These are phyloP conservation scores for Corapipo altera DNA, from an alignment of 2,113 vertebrate species.

Conservation along the genomic window DNA sequence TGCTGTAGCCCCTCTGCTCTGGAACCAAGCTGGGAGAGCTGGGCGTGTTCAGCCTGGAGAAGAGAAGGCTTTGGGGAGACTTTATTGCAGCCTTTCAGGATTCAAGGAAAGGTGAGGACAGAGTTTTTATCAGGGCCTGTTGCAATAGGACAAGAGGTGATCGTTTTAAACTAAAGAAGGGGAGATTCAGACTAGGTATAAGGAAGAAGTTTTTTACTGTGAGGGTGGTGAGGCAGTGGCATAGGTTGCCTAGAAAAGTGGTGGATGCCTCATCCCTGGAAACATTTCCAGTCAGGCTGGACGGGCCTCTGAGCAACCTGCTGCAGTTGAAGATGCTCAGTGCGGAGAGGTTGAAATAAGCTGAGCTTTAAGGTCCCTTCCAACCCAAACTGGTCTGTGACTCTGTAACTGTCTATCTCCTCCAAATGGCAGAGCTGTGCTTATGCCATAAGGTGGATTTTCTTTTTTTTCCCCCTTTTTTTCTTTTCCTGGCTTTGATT, in stretches of 20 bases:
- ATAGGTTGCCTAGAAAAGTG: neutral
- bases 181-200: neutral
- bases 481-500: neutral
- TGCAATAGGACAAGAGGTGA: neutral
- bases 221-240: neutral
- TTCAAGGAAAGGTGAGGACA: neutral
- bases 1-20: neutral
- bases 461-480: neutral
- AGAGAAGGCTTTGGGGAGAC: neutral
- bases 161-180: neutral
- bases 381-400: neutral
- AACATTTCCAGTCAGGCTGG: neutral
- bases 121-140: neutral
- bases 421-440: neutral
- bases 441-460: neutral
- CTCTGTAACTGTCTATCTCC: neutral
- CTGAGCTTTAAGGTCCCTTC: neutral
- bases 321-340: neutral
- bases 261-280: neutral
- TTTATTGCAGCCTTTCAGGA: fast-evolving
- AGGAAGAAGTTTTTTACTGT: neutral
- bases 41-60: neutral
- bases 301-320: neutral
- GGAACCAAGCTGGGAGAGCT: neutral
- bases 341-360: neutral